These are phyloP conservation scores for Sinocyclocheilus rhinocerous DNA, from an alignment of 2,113 vertebrate species.

Conservation along the genomic window DNA sequence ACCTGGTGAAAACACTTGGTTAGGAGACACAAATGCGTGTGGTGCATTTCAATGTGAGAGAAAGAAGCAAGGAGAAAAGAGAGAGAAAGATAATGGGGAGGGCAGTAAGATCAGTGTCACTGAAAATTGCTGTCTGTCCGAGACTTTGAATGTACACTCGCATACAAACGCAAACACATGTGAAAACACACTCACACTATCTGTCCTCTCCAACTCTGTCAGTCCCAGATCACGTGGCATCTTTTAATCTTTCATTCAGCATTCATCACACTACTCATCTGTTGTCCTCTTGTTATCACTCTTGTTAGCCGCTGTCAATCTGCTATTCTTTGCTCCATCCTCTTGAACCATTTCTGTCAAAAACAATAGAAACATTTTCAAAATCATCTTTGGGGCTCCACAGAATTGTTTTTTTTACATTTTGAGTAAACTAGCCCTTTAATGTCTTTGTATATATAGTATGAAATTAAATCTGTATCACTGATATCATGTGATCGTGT, in stretches of 20 bases:
- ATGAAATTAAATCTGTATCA: neutral
- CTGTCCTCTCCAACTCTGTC: conserved; percentile 4
- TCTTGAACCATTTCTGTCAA: neutral
- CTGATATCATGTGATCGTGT: neutral
- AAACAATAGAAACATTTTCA: neutral
- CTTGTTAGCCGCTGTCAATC: neutral
- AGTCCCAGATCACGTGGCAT: neutral
- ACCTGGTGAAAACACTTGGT: neutral
- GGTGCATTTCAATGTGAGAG: conserved; percentile 8
- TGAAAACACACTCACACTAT: neutral
- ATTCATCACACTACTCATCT: conserved; percentile 14
- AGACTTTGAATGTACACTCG: neutral
- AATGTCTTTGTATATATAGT: neutral
- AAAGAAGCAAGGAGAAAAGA: neutral
- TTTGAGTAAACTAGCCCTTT: neutral
- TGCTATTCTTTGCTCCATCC: neutral
- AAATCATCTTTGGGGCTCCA: neutral
- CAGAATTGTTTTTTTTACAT: neutral
- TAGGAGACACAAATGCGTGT: neutral
- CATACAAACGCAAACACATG: neutral
- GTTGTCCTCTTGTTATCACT: neutral
- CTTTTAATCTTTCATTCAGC: neutral
- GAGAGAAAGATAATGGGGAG: neutral
- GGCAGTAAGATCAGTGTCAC: neutral
- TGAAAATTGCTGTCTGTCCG: neutral